These are phyloP conservation scores for Poicephalus gulielmi DNA, from an alignment of 2,113 vertebrate genomes.

Conservation along the genomic window DNA sequence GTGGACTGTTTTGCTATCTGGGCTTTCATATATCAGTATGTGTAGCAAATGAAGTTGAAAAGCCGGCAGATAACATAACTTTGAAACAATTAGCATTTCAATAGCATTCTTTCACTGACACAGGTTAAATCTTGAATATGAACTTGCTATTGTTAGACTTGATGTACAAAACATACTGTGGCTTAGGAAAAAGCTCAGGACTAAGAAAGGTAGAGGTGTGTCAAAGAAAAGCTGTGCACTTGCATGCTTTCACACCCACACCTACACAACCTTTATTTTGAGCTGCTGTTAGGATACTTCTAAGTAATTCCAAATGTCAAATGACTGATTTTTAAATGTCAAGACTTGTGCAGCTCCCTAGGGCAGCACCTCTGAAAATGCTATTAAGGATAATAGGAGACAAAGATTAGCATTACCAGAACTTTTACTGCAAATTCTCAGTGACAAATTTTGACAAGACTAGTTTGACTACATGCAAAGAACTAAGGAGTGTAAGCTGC, in stretches of 20 bases:
- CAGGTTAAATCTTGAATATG: background rate
- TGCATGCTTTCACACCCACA: background rate
- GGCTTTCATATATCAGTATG: background rate
- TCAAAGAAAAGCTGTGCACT: background rate
- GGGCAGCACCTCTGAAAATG: conserved; percentile 29
- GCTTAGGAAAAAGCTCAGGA: background rate
- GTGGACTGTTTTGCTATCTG: background rate
- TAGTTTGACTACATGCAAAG: background rate
- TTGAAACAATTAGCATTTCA: background rate
- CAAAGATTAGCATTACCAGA: conserved; percentile 30
- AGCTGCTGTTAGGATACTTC: background rate
- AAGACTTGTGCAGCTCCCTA: background rate
- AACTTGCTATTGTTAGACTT: background rate
- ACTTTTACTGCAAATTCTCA: background rate
- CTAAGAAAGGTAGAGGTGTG: background rate
- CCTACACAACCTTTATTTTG: background rate
- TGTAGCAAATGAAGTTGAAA: background rate
- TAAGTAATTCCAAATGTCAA: conserved; percentile 42
- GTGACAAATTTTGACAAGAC: background rate
- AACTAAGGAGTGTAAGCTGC: background rate
- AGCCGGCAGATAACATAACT: background rate
- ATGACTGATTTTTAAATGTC: conserved; percentile 24
- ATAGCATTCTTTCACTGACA: background rate
- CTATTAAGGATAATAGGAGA: conserved; percentile 3
- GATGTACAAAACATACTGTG: background rate